Conservation (phyloP, 2,888 invertebrate genomes). For the Trachelus troglodyta region DNA sequence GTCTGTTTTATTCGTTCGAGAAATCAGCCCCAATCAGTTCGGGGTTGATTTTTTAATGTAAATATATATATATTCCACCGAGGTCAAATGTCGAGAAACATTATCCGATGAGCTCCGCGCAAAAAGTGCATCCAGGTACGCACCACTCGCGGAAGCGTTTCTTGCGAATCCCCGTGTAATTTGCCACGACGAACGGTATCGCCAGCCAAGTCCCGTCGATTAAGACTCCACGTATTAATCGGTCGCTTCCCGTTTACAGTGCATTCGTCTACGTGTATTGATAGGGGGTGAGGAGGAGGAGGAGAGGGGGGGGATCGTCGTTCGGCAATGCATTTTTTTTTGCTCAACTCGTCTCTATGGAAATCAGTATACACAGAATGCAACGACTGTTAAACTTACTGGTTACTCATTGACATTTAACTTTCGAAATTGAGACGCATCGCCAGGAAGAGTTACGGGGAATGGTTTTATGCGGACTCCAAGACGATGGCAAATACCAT, state of each 20-base stretch:
- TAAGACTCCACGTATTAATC: background rate
- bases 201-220: background rate
- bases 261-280: background rate
- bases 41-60: background rate
- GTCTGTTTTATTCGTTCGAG: background rate
- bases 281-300: no score
- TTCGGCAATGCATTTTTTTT: background rate
- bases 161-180: background rate
- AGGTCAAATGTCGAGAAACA: background rate
- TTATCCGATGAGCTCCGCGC: background rate
- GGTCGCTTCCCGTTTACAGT: background rate
- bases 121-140: background rate
- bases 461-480: slow-evolving; percentile 20
- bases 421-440: slow-evolving; percentile 56
- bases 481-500: slow-evolving; percentile 52
- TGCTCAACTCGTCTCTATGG: background rate
- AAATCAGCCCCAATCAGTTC: background rate
- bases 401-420: slow-evolving; percentile 57
- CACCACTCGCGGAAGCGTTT: background rate
- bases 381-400: background rate
- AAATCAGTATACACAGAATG: background rate
- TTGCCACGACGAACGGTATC: background rate
- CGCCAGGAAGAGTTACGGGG: slow-evolving; percentile 13
- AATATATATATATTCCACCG: background rate
- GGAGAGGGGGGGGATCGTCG: background rate